Base-by-base conservation (phyloP, 1,140 invertebrate species). In the Tenebrio molitor region DNA sequence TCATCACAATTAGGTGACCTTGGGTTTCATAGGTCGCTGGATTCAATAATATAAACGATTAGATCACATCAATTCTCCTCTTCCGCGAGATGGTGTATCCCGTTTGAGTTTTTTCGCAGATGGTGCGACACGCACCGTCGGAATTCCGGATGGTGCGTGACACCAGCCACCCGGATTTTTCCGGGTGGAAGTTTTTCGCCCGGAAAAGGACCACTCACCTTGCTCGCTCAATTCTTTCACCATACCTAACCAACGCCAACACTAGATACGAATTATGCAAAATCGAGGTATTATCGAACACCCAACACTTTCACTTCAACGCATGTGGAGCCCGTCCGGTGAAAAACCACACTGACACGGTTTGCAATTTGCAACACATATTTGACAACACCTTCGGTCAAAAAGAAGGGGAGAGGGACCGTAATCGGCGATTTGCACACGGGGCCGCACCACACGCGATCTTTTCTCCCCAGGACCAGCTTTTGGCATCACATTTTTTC, bases 1-100 rank as follows among this genome's bases (percentile, higher is more conserved):
- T 58, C 15, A 58, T 58, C 50, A 58, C 15, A 58, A 58, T 58
- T 58, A 58, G 50, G 23, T 58, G 50, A 58, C 50, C 50, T 58
- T 58, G 50, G 15, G n/a, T 58, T 25, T 58, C 50, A 29, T 34
- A 58, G 50, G 50, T 58, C 50, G 50, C 50, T 58, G 12, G 23
- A 58, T 58, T 58, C 23, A 58, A 29, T 58, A 29, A 58, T 58
- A 33, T 2, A 14, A 29, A 12, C 23, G 50, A 58, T 58, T 58
- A 50, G 19, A 58, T 58, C 12, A 39, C 21, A 58, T 58, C n/a
- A 29, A 58, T n/a, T 14, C 25, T 39, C 12, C 50, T 33, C 50
- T 29, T 58, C 50, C 50, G 21, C 50, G 29, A 58, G 29, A 58
- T 50, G 19, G 44, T 25, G n/a, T n/a, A n/a, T n/a, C n/a, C n/a